Conservation (phyloP, 92 coral and sea anemone species). For the Plumapathes pennacea region DNA sequence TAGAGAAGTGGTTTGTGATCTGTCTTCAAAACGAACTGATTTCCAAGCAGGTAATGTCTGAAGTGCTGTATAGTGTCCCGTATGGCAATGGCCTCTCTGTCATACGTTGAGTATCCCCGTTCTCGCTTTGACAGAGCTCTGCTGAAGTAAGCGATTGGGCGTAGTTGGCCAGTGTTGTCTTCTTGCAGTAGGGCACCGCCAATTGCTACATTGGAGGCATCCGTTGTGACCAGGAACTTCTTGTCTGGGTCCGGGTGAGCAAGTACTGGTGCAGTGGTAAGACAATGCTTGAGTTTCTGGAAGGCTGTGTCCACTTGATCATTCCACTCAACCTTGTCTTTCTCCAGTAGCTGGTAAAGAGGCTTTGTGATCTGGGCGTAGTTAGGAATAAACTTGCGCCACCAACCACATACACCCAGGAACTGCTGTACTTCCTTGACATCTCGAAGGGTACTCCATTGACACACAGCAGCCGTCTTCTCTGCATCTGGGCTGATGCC, state of each 20-base stretch:
- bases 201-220: conserved; percentile 23
- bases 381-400: conserved; percentile 27
- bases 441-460: conserved; percentile 21
- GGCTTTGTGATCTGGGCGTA: conserved; percentile 23
- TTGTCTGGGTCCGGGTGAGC: conserved; percentile 12
- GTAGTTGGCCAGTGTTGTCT: not conserved
- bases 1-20: conserved; percentile 13
- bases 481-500: conserved; percentile 15
- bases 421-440: conserved; percentile 39
- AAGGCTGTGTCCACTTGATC: conserved; percentile 12
- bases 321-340: conserved; percentile 37
- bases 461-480: conserved; percentile 11
- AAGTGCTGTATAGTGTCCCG: conserved; percentile 31
- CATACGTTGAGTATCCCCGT: conserved; percentile 32
- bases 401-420: conserved; percentile 38
- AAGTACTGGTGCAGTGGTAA: conserved; percentile 22
- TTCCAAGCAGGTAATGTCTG: conserved; percentile 8
- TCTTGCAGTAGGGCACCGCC: conserved; percentile 21
- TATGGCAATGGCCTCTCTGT: conserved; percentile 38
- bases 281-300: not conserved
- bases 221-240: conserved; percentile 25
- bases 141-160: conserved; percentile 12
- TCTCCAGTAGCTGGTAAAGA: conserved; percentile 12
- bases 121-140: conserved; percentile 30
- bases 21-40: conserved; percentile 1